Evolutionary conservation across 2,888 invertebrate genomes (phyloP), one percentile per base, ranked within the genome.

Genomic region (Nebria salina): DNA sequence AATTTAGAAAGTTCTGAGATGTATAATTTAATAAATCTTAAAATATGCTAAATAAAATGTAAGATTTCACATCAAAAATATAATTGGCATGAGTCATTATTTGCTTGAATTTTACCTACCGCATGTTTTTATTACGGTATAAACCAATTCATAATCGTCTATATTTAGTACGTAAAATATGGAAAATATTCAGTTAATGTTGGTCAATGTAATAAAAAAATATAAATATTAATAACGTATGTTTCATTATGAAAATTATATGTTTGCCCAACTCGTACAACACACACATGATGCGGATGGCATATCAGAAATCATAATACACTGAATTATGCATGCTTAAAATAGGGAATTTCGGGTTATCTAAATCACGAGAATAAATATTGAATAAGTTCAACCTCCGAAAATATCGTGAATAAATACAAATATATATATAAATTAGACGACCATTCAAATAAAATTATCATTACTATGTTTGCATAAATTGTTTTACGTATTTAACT

Each of bases 181-280:
- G 54, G 54, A 25, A 70, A 26, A 70, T n/a, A 70, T 77, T 26
- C 77, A 77, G 26, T 68, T 70, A 68, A 66, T 66, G 76, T 77
- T 82, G 75, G 54, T 75, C 25, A 54, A 9, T 54, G 64, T 75
- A 75, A 75, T 75, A 64, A 64, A 66, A 34, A 73, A 73, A 82
- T 75, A 65, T 82, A 64, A 54, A 82, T 54, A 54, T 75, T 82
- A 75, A 75, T 72, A 76, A 54, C 54, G 75, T 66, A 80, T 75
- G 78, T 79, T 82, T 81, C 82, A 83, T 79, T 77, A 83, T 81
- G 79, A 65, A 76, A 79, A 84, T 83, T 83, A 83, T 75, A 82
- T 82, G 75, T 82, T 82, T 80, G 78, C 54, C 54, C 54, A 54
- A 54, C 11, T 54, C 8, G 54, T 54, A 34, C 34, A 34, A 34